phyloP scores from a whole-genome alignment of 2,113 vertebrate species.

The Hyperoodon ampullatus region DNA sequence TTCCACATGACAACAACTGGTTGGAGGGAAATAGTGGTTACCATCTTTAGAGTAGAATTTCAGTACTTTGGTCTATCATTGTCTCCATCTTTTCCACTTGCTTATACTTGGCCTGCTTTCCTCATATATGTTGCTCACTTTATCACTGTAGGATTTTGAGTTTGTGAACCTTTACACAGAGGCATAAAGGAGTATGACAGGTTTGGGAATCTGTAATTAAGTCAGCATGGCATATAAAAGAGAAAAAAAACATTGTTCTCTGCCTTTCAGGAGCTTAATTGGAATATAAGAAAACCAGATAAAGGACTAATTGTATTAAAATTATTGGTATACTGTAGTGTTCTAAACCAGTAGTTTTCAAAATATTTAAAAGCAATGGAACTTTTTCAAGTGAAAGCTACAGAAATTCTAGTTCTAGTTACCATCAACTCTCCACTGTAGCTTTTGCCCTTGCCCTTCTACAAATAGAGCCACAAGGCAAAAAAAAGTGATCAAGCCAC shows the following conservation, averaged over 20 bases:
- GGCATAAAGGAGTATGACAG: background rate
- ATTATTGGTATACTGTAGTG: background rate
- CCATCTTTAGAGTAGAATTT: background rate
- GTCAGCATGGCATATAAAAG: background rate
- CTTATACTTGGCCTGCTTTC: background rate
- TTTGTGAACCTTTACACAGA: background rate
- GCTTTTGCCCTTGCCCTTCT: background rate
- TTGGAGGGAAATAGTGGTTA: background rate
- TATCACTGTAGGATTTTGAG: background rate
- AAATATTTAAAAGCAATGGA: background rate
- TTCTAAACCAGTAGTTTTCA: background rate
- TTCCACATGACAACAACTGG: background rate
- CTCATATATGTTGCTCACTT: background rate
- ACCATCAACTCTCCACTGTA: background rate
- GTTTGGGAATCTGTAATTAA: background rate
- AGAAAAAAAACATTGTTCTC: background rate
- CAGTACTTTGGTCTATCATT: background rate
- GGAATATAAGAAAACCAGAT: background rate
- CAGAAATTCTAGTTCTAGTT: background rate
- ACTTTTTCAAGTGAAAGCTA: background rate
- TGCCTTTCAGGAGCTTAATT: background rate
- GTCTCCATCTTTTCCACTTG: background rate
- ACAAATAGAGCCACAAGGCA: background rate
- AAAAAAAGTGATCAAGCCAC: background rate
- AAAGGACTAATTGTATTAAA: background rate